Conservation (phyloP, 1,140 invertebrate species). For the Batillaria attramentaria region DNA sequence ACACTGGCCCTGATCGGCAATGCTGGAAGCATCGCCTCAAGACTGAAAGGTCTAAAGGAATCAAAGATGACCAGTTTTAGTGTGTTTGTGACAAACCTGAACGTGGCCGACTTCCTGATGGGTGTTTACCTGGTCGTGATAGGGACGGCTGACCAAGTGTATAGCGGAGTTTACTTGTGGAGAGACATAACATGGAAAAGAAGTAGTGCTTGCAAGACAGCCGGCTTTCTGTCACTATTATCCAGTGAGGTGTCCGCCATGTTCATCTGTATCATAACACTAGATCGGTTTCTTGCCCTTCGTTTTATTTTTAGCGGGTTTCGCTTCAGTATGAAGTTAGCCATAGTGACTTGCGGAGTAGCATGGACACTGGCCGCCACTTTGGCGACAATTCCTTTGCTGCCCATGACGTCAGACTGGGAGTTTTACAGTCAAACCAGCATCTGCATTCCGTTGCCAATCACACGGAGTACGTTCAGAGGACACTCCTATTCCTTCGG, state of each 20-base stretch:
- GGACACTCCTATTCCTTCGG: background rate
- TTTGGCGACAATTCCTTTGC: background rate
- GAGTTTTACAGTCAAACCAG: background rate
- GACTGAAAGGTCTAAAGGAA: background rate
- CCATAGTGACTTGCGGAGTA: background rate
- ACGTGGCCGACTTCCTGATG: constrained; percentile 28
- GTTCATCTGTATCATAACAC: background rate
- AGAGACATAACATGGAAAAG: constrained; percentile 3
- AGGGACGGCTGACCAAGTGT: background rate
- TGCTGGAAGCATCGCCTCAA: constrained; percentile 22
- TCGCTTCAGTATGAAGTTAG: background rate
- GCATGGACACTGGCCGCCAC: background rate
- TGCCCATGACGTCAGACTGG: background rate
- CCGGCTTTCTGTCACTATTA: background rate
- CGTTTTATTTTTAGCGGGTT: background rate
- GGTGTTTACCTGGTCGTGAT: constrained; percentile 11
- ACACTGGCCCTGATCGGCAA: constrained; percentile 38
- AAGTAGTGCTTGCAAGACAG: background rate
- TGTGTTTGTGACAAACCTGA: constrained; percentile 45
- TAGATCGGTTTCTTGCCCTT: background rate
- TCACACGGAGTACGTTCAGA: background rate
- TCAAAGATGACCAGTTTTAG: constrained; percentile 34
- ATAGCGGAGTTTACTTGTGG: background rate
- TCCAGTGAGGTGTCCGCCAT: background rate
- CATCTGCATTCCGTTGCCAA: background rate